Percentiles rank a stretch among this genome's conserved stretches.
These are phyloP conservation scores for Thamnophis sirtalis DNA, from an alignment of 2,113 vertebrate genomes.

Conservation along the genomic window DNA sequence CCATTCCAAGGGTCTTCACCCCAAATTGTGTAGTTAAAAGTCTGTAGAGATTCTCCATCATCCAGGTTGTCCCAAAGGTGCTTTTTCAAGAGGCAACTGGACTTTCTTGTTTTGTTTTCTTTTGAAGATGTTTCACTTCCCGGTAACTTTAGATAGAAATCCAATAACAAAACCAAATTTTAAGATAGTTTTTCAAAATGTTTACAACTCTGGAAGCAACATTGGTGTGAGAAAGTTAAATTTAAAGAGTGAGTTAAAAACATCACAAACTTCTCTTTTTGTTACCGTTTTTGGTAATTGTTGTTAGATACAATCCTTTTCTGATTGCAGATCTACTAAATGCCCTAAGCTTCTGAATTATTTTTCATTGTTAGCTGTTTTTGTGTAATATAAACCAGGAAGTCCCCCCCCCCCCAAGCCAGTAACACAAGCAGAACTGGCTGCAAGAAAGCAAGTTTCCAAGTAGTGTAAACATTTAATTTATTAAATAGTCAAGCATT, in stretches of 20 bases:
- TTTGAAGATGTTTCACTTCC: too few relatives aligned
- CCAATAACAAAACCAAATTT: not conserved
- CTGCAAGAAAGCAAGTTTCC: not conserved
- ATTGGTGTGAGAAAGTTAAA: not conserved
- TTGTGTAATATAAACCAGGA: not conserved
- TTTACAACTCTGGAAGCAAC: not conserved
- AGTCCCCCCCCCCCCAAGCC: not conserved
- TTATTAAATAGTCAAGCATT: not conserved
- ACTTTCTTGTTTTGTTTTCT: too few relatives aligned
- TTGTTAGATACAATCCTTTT: not conserved
- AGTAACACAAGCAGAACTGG: not conserved
- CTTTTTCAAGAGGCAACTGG: too few relatives aligned
- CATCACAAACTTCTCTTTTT: not conserved
- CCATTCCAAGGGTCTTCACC: too few relatives aligned
- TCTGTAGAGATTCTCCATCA: too few relatives aligned
- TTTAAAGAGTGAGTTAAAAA: not conserved
- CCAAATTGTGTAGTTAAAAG: too few relatives aligned
- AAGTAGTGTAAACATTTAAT: not conserved
- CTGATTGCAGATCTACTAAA: not conserved
- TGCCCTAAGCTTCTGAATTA: not conserved
- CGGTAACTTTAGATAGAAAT: not conserved
- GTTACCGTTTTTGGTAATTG: not conserved
- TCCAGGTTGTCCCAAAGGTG: too few relatives aligned
- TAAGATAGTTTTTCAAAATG: not conserved
- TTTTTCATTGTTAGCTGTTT: not conserved